Percentiles rank a stretch among this genome's conserved stretches.
Evolutionary conservation across 2,888 invertebrate genomes (phyloP).

Genomic region (Elysia crispata): DNA sequence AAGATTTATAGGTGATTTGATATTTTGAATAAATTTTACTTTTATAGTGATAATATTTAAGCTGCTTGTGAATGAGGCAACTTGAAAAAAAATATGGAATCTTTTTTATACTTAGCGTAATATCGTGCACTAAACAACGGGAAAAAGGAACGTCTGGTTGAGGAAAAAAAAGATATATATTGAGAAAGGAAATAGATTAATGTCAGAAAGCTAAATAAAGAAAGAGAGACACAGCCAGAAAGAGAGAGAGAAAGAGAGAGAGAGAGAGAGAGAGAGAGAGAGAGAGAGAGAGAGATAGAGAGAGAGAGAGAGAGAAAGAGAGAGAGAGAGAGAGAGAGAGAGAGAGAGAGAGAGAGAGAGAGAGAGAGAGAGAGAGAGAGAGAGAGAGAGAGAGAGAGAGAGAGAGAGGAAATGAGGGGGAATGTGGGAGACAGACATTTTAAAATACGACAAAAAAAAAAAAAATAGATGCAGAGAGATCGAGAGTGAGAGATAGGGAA

Average conservation of each 20-base stretch:
- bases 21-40: no score
- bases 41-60: no score
- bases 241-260: slow-evolving; percentile 20
- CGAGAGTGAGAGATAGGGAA: background rate
- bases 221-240: slow-evolving; percentile 24
- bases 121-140: no score
- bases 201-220: background rate
- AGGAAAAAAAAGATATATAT: no score
- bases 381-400: slow-evolving; percentile 19
- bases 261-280: slow-evolving; percentile 18
- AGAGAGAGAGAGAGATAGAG: slow-evolving; percentile 23
- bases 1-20: no score
- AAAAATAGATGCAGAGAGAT: background rate
- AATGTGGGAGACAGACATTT: background rate
- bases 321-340: slow-evolving; percentile 21
- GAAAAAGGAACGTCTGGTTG: no score
- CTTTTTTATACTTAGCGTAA: no score
- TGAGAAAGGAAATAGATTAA: background rate
- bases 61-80: no score
- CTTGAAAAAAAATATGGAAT: no score
- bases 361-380: slow-evolving; percentile 13
- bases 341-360: slow-evolving; percentile 12
- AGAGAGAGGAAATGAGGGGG: background rate
- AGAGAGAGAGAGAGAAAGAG: slow-evolving; percentile 15
- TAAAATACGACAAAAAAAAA: background rate